Base-by-base conservation (phyloP, 2,113 vertebrate species). In the Trogon surrucura region DNA sequence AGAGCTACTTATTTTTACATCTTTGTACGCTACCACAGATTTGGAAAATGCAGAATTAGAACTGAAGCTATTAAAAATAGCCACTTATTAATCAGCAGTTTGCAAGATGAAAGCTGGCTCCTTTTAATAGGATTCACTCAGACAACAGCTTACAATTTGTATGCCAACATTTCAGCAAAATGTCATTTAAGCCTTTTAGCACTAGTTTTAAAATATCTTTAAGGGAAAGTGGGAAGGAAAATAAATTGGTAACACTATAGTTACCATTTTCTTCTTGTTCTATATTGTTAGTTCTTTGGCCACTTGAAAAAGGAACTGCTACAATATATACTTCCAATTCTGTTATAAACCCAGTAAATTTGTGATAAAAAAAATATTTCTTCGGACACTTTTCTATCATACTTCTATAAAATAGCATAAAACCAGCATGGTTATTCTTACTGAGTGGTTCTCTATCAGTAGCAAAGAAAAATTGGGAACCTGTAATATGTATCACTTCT, bases 71-170 rank as follows among this genome's bases (percentile, higher is more conserved):
- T 84, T 91, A 70, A 85, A 90, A 95, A 69, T 12, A 92, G 58
- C 66, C 27, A 54, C 34, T 80, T 78, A 10, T 66, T 94, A 73
- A 90, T 80, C 64, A 91, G 51, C 69, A 77, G 74, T 79, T 74
- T 77, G 18, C 83, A 86, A 78, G 85, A 93, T 77, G 36, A 74
- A 93, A 83, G 57, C 45, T 48, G 71, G 54, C n/a, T 92, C 48
- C 27, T 78, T 91, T 83, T 92, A 88, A 90, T 11, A 92, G 72
- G 67, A 70, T 73, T 95, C 66, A 54, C 19, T 73, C 69, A 74
- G 75, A 77, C 45, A 82, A 73, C 32, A 70, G 47, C 53, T 92
- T 57, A 73, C 26, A 60, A 64, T 67, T 64, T 70, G 47, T 54
- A 78, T 9, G 47, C 25, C 77, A 92, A 56, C 65, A 21, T 77